Evolutionary conservation across 2,888 invertebrate genomes (phyloP).

Genomic region (Seira sanloemensis): DNA sequence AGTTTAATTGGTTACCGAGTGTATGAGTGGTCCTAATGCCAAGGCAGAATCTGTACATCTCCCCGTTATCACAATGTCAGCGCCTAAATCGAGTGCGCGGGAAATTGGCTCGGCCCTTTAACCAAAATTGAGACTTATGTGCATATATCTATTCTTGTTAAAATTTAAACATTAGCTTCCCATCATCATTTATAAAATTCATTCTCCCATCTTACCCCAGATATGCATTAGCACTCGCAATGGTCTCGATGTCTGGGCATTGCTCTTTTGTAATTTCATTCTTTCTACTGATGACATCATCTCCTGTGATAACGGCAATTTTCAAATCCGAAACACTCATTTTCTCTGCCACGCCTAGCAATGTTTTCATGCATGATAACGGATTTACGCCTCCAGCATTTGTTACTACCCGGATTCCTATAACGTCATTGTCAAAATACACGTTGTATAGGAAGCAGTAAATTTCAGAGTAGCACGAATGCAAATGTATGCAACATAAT

Average conservation of each 20-base stretch:
- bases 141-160: not conserved
- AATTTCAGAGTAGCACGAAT: too few relatives aligned
- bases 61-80: constrained; percentile 78
- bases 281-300: constrained; percentile 75
- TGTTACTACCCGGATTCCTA: constrained; percentile 77
- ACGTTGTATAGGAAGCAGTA: too few relatives aligned
- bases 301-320: constrained; percentile 77
- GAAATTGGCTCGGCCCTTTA: constrained; percentile 77
- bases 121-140: too few relatives aligned
- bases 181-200: too few relatives aligned
- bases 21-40: constrained; percentile 77
- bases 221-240: constrained; percentile 76
- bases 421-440: too few relatives aligned
- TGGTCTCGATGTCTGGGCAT: constrained; percentile 68
- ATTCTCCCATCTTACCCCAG: constrained; percentile 77
- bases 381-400: constrained; percentile 79
- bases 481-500: too few relatives aligned
- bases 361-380: constrained; percentile 76
- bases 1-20: constrained; percentile 75
- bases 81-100: constrained; percentile 76
- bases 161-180: too few relatives aligned
- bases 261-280: constrained; percentile 44
- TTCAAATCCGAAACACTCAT: constrained; percentile 75
- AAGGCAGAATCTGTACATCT: constrained; percentile 78
- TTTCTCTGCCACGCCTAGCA: constrained; percentile 75